Evolutionary conservation across 2,888 invertebrate genomes (phyloP), one percentile per base, ranked within the genome.

Genomic region (Embidobia sp.): DNA sequence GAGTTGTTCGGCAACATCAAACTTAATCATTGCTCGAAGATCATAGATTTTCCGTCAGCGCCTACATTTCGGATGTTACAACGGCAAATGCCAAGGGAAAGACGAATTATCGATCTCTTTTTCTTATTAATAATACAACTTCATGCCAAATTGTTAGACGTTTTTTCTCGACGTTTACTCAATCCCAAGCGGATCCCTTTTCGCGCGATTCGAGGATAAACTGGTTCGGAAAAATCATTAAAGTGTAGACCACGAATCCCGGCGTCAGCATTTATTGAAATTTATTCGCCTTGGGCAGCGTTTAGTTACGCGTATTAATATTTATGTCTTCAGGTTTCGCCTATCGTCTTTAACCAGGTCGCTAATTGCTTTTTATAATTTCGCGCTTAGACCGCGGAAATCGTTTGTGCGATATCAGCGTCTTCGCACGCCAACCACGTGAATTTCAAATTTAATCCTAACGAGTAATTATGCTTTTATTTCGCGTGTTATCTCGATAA

Each of bases 221-320:
- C n/a, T n/a, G n/a, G n/a, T n/a, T n/a, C n/a, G n/a, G 42, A 31
- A 57, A 42, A 59, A 44, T 46, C 59, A 59, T 59, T 59, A 59
- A 42, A 44, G 33, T n/a, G n/a, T n/a, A n/a, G n/a, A n/a, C n/a
- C 29, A 15, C 15, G 13, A 33, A 4, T 27, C 16, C 6, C 18
- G 4, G 40, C 33, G 27, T 37, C 37, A 63, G 37, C 48, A 7
- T 26, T 48, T 63, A 63, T 49, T 37, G 48, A 63, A 48, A 63
- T 63, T 48, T 48, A 63, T 44, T 33, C 33, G 18, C 10, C 29
- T n/a, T 4, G 26, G 3, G 15, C n/a, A n/a, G 7, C 29, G n/a
- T n/a, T n/a, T n/a, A n/a, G n/a, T n/a, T n/a, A n/a, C 11, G 42
- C 8, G 18, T 40, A 63, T 55, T 67, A 67, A 67, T 57, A 57